Evolutionary conservation across 2,888 invertebrate species (phyloP).

Genomic region (Rhamnusium bicolor): DNA sequence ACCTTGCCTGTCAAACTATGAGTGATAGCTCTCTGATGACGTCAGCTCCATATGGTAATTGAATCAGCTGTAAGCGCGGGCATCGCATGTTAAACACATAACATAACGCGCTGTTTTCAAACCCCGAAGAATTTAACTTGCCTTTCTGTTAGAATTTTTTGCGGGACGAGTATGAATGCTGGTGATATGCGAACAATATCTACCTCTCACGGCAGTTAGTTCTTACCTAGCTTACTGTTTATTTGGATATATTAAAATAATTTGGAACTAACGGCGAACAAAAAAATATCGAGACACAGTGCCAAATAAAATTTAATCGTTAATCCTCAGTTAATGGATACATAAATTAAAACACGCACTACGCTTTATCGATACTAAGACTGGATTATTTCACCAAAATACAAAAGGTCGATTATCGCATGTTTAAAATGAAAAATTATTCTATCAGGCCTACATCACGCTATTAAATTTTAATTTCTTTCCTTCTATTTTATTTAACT

Average conservation of each 20-base stretch:
- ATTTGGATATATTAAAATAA: background rate
- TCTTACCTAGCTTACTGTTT: no score
- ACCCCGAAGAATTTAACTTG: conserved; percentile 4
- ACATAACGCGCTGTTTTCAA: background rate
- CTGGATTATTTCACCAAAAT: conserved; percentile 1
- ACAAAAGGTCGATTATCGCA: conserved; percentile 5
- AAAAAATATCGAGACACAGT: background rate
- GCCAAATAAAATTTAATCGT: conserved; percentile 9
- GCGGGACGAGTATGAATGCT: background rate
- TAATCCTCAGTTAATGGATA: conserved; percentile 21
- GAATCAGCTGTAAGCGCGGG: conserved; percentile 52
- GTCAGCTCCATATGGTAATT: conserved; percentile 60
- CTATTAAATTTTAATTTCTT: background rate
- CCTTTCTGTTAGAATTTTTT: background rate
- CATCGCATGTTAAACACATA: conserved; percentile 25
- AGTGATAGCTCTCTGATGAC: conserved; percentile 56
- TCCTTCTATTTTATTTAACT: background rate
- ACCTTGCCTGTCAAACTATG: conserved; percentile 60
- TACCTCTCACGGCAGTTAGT: no score
- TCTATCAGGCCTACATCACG: background rate
- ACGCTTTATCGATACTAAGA: conserved; percentile 7
- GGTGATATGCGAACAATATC: background rate
- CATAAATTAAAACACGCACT: conserved; percentile 19
- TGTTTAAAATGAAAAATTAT: conserved; percentile 6
- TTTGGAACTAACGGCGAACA: background rate